Percentiles rank a stretch among this genome's conserved stretches.
These are phyloP conservation scores for Bombus soroeensis DNA, from an alignment of 1,140 invertebrate species.

Conservation along the genomic window DNA sequence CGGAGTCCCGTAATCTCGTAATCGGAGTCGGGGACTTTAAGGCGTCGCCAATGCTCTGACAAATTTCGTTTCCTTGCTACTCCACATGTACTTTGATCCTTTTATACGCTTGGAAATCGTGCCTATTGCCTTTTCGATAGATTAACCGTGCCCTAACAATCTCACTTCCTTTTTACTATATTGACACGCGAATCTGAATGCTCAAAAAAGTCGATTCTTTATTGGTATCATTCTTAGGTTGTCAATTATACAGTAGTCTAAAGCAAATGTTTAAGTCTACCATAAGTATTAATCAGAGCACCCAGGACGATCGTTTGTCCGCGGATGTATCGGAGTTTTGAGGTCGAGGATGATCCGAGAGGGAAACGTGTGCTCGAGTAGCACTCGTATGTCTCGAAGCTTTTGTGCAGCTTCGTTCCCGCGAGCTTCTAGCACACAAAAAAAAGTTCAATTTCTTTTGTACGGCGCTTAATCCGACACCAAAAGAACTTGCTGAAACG, in stretches of 20 bases:
- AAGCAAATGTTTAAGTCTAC: neutral
- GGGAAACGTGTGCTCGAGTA: conserved; percentile 58
- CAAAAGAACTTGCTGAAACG: conserved; percentile 17
- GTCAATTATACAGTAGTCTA: too few species aligned
- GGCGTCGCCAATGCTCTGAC: conserved; percentile 9
- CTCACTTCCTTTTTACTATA: neutral
- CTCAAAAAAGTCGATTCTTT: neutral
- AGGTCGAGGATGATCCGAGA: conserved; percentile 39
- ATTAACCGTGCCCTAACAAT: neutral
- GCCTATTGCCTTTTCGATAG: neutral
- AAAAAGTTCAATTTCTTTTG: conserved; percentile 61
- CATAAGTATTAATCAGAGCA: conserved; percentile 8
- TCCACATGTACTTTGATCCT: conserved; percentile 27
- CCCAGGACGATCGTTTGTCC: conserved; percentile 24
- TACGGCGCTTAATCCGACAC: conserved; percentile 49
- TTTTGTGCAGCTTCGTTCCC: conserved; percentile 57
- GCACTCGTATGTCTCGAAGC: conserved; percentile 43
- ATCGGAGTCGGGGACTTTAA: conserved; percentile 42
- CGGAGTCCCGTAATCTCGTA: conserved; percentile 44
- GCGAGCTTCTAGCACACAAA: conserved; percentile 32
- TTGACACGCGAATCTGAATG: neutral
- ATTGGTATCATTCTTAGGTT: neutral
- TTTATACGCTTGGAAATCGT: conserved; percentile 1
- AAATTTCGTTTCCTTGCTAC: conserved; percentile 40
- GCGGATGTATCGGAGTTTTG: conserved; percentile 20